Conservation (phyloP, 2,888 invertebrate species). For the Bombyx huttoni region DNA sequence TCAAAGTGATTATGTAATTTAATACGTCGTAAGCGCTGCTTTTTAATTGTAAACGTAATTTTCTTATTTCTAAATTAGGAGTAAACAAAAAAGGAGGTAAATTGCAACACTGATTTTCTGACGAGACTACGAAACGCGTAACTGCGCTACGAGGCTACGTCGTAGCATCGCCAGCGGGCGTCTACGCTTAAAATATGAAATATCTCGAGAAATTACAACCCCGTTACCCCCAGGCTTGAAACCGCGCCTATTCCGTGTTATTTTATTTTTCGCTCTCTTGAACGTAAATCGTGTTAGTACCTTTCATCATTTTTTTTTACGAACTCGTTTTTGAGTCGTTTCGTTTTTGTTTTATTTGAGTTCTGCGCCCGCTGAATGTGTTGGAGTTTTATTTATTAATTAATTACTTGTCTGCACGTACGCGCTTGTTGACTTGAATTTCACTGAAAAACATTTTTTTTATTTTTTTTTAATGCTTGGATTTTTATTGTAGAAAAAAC, state of each 20-base stretch:
- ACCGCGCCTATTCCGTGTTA: constrained; percentile 62
- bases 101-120: constrained; percentile 15
- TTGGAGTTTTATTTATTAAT: constrained; percentile 16
- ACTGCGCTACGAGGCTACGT: constrained; percentile 40
- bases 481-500: not conserved
- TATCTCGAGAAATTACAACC: constrained; percentile 63
- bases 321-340: constrained; percentile 39
- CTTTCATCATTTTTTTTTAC: constrained; percentile 12
- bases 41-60: not conserved
- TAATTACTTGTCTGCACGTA: not conserved
- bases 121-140: constrained; percentile 26
- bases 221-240: constrained; percentile 43
- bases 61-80: not conserved
- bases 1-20: too few species aligned
- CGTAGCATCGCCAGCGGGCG: constrained; percentile 41
- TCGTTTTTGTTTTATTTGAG: constrained; percentile 29
- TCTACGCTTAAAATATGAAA: constrained; percentile 22
- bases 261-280: constrained; percentile 68
- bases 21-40: not conserved
- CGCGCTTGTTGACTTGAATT: not conserved
- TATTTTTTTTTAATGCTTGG: not conserved
- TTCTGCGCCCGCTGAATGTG: constrained; percentile 17
- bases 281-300: constrained; percentile 26
- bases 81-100: not conserved
- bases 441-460: not conserved